Base-by-base conservation (phyloP, 2,797 vertebrate species). In the Liparis tanakae region DNA sequence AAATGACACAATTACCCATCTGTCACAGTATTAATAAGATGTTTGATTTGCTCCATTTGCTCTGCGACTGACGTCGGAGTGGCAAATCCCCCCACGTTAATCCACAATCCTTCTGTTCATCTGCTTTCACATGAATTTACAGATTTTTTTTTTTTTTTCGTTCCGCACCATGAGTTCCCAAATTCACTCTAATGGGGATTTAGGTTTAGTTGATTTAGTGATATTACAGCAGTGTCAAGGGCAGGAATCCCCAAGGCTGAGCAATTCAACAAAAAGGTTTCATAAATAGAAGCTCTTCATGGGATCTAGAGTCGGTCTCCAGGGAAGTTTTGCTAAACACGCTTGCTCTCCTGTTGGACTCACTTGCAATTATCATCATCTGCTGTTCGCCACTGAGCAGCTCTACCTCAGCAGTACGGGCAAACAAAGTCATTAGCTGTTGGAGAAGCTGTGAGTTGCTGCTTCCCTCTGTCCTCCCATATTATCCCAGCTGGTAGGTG, bases 1-100 rank as follows among this genome's bases (percentile, higher is more conserved):
- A 92, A 90, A 90, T 90, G 91, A 88, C 89, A 92, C 91, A 92
- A 91, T 94, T 93, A 93, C 91, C 87, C 88, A 75, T 89, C 91
- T 94, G 91, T 91, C 88, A 89, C 85, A 85, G 81, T 67, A 89
- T 89, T 92, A 94, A 90, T 91, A 89, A 91, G 87, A 92, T 90
- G 86, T 93, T 90, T 93, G 91, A 94, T 94, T 94, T 89, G 84
- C 89, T 91, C 88, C 71, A 72, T 88, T 90, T 87, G 83, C 84
- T 81, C 63, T 76, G 80, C 86, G 87, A 91, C 78, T 90, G 90
- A 90, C 86, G 84, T 88, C 14, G 64, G 68, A 83, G 88, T 83
- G 82, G 88, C 87, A 91, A 91, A 94, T 93, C 92, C 91, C 87
- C 78, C 78, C 82, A 79, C 33, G 77, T 87, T 94, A 94, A 94